These are phyloP conservation scores for Tylochromis polylepis DNA, from an alignment of 2,113 vertebrate genomes.

Conservation along the genomic window DNA sequence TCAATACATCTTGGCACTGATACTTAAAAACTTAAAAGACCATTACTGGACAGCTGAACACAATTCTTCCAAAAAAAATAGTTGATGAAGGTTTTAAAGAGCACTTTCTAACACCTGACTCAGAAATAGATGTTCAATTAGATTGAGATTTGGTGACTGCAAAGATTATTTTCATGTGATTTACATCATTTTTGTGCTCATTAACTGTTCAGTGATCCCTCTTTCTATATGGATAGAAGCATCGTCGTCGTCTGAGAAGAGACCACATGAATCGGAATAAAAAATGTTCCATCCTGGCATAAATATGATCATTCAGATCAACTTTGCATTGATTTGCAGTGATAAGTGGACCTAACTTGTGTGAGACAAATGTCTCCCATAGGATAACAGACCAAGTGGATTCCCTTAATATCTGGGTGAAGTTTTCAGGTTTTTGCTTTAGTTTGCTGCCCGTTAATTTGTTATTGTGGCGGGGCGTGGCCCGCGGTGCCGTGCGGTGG, in stretches of 20 bases:
- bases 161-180: neutral
- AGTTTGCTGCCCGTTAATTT: rapidly evolving
- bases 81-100: neutral
- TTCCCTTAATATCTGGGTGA: neutral
- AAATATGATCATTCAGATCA: neutral
- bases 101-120: neutral
- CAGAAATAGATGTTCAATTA: neutral
- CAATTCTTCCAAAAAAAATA: neutral
- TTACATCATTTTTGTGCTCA: neutral
- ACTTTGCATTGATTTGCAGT: neutral
- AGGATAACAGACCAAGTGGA: neutral
- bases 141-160: neutral
- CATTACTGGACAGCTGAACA: neutral
- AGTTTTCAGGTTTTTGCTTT: neutral
- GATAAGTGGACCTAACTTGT: neutral
- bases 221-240: neutral
- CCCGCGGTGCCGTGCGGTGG: too few relatives aligned
- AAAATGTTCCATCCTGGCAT: neutral
- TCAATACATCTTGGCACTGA: neutral
- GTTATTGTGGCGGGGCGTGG: too few relatives aligned
- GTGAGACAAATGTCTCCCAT: neutral
- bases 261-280: neutral
- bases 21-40: neutral
- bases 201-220: neutral
- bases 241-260: rapidly evolving